phyloP scores from a whole-genome alignment of 1,140 invertebrate species.

The Aphaenogaster floridana region DNA sequence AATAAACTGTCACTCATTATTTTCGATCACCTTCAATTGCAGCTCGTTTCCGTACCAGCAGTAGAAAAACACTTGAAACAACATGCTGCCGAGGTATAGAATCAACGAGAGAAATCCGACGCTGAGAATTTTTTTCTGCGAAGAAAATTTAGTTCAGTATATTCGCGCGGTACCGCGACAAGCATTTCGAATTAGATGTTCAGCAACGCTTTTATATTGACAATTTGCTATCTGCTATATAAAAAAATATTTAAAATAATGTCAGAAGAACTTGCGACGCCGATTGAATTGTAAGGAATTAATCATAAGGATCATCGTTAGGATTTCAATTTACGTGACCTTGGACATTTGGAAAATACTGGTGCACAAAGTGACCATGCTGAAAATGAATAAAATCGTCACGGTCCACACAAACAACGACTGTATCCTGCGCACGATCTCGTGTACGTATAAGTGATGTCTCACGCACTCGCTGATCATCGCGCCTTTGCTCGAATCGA shows the following conservation, averaged over 20 bases:
- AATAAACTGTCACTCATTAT: neutral
- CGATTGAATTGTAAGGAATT: neutral
- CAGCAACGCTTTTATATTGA: neutral
- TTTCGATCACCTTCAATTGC: slow-evolving; percentile 45
- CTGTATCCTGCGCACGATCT: slow-evolving; percentile 49
- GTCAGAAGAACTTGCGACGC: neutral
- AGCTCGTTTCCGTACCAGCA: slow-evolving; percentile 73
- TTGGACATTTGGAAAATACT: slow-evolving; percentile 65
- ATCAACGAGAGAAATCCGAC: slow-evolving; percentile 51
- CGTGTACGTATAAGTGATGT: slow-evolving; percentile 55
- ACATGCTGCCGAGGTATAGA: slow-evolving; percentile 55
- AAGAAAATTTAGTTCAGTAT: slow-evolving; percentile 35
- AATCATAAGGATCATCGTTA: neutral
- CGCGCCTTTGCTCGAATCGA: neutral
- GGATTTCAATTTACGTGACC: slow-evolving; percentile 27
- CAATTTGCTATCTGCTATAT: neutral
- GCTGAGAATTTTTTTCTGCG: slow-evolving; percentile 42
- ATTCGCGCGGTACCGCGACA: neutral
- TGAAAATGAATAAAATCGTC: slow-evolving; percentile 59
- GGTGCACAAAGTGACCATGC: slow-evolving; percentile 62
- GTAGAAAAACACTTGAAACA: slow-evolving; percentile 66
- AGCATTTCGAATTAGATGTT: neutral
- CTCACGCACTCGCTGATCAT: slow-evolving; percentile 47
- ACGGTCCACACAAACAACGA: slow-evolving; percentile 64
- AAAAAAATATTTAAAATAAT: slow-evolving; percentile 18